Conservation (phyloP, 2,888 invertebrate genomes). For the Hyalella azteca region DNA sequence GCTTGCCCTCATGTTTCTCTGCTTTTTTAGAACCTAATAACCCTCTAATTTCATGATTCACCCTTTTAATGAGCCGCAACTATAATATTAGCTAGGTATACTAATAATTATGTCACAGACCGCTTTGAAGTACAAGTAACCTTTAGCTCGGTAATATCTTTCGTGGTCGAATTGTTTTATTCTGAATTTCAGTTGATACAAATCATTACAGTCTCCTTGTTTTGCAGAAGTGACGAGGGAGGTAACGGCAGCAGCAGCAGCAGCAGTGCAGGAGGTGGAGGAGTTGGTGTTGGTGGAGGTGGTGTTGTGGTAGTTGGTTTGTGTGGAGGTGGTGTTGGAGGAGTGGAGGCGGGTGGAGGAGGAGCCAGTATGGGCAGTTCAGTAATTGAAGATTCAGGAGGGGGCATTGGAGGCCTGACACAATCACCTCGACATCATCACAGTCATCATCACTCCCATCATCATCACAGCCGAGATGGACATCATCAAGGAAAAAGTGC, state of each 20-base stretch:
- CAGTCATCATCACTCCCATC: conserved; percentile 49
- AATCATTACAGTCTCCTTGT: neutral
- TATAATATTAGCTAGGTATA: too few species aligned
- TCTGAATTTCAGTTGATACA: too few species aligned
- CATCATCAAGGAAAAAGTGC: conserved; percentile 52
- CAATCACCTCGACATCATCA: conserved; percentile 32
- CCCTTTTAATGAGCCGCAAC: too few species aligned
- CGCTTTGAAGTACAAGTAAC: too few species aligned
- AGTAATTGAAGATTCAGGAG: conserved; percentile 28
- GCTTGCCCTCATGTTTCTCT: too few species aligned
- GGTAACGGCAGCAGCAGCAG: conserved; percentile 30
- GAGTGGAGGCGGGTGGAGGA: conserved; percentile 23
- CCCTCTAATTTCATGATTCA: too few species aligned
- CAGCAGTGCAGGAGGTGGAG: conserved; percentile 28
- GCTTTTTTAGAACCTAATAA: too few species aligned
- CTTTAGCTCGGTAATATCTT: too few species aligned
- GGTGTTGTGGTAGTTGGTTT: conserved; percentile 16
- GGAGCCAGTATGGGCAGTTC: conserved; percentile 15
- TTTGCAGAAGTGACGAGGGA: conserved; percentile 31
- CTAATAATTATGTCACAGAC: too few species aligned
- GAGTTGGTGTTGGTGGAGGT: conserved; percentile 20
- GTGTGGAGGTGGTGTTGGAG: conserved; percentile 19
- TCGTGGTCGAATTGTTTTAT: too few species aligned
- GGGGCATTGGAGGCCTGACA: conserved; percentile 42
- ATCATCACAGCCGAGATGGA: conserved; percentile 46